A percentile compares a stretch with the other conserved stretches of the same genome.
Conservation (phyloP, 2,888 invertebrate genomes). For the Parelbella ahira region DNA sequence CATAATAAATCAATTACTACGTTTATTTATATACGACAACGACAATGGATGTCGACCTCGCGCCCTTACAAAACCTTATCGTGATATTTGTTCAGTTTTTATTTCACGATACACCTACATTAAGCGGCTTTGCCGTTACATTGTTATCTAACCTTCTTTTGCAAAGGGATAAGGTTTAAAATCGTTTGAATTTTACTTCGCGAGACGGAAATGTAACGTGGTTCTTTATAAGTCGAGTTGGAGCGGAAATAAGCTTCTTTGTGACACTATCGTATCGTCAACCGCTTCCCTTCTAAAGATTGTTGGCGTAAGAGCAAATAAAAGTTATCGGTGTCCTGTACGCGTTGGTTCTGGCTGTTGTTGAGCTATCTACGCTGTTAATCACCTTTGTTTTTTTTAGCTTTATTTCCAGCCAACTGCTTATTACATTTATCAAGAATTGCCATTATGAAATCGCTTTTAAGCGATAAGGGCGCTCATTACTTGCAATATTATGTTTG, state of each 20-base stretch:
- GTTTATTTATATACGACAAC: conserved; percentile 56
- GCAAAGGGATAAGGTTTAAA: conserved; percentile 31
- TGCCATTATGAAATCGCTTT: no score
- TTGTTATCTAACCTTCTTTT: conserved; percentile 26
- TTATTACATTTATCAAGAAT: no score
- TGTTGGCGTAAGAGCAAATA: conserved; percentile 70
- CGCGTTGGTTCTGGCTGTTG: no score
- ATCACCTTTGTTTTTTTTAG: no score
- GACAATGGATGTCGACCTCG: conserved; percentile 58
- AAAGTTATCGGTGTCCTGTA: conserved; percentile 59
- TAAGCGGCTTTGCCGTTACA: conserved; percentile 37
- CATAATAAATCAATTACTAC: conserved; percentile 19
- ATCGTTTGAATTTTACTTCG: conserved; percentile 31
- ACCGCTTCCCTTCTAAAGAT: conserved; percentile 74
- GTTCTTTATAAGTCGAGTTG: conserved; percentile 54
- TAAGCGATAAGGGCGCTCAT: no score
- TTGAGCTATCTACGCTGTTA: no score
- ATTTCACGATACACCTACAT: conserved; percentile 69
- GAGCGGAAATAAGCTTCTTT: conserved; percentile 78
- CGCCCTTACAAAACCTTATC: conserved; percentile 77
- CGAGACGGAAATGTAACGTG: conserved; percentile 44
- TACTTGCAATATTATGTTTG: no score
- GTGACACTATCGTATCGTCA: conserved; percentile 75
- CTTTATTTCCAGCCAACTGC: no score
- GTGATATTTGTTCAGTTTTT: conserved; percentile 76